These are phyloP conservation scores for Urosaurus nigricauda DNA, from an alignment of 2,797 vertebrate genomes.

Conservation along the genomic window DNA sequence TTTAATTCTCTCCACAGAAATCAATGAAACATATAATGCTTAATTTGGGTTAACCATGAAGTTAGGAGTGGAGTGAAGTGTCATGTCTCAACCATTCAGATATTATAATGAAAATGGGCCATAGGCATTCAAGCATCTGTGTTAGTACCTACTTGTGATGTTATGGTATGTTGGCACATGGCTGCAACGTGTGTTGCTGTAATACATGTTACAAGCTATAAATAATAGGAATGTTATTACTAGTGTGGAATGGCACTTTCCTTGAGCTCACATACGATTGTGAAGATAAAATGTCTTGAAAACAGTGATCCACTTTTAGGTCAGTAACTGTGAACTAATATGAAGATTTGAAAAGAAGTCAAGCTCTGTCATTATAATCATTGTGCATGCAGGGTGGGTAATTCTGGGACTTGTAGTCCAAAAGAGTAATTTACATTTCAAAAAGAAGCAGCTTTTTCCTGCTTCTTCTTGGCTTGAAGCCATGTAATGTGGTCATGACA, in stretches of 20 bases:
- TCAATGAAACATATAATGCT: background rate
- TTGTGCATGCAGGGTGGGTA: too few relatives aligned
- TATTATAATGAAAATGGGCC: background rate
- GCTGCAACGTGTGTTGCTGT: background rate
- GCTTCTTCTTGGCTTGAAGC: too few relatives aligned
- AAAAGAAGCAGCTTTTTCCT: too few relatives aligned
- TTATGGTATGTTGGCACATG: background rate
- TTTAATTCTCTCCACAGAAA: background rate
- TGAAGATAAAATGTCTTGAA: background rate
- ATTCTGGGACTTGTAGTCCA: too few relatives aligned
- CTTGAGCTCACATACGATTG: background rate
- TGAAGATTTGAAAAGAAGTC: background rate
- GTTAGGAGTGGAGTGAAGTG: background rate
- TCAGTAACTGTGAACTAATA: constrained; percentile 14
- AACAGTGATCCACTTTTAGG: background rate
- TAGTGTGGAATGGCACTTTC: background rate
- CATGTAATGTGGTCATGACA: too few relatives aligned
- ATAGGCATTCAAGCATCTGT: background rate
- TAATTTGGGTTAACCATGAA: background rate
- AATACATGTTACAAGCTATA: constrained; percentile 1
- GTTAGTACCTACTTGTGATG: background rate
- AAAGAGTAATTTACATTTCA: background rate
- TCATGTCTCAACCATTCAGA: background rate
- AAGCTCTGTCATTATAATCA: background rate
- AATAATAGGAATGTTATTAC: background rate